These are phyloP conservation scores for Myripristis jacobus DNA, from an alignment of 2,797 vertebrate genomes.

Conservation along the genomic window DNA sequence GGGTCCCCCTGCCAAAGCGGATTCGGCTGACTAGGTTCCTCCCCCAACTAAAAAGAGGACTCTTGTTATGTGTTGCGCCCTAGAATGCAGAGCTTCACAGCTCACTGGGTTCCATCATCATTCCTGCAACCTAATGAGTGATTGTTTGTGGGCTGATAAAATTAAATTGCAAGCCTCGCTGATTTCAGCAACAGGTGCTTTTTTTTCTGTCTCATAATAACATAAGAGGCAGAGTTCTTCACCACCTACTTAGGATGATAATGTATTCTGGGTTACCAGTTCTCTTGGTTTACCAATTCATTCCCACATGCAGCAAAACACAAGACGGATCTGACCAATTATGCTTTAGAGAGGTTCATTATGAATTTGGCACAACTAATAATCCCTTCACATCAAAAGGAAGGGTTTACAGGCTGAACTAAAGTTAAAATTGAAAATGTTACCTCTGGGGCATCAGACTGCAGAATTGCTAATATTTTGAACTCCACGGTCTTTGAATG, in stretches of 20 bases:
- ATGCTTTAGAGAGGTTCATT: constrained; percentile 31
- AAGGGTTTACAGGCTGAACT: neutral
- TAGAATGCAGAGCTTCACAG: constrained; percentile 87
- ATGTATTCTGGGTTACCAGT: constrained; percentile 65
- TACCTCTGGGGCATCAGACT: neutral
- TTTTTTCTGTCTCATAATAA: constrained; percentile 79
- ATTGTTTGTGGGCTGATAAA: constrained; percentile 96
- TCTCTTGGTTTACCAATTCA: constrained; percentile 56
- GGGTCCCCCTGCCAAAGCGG: constrained; percentile 76
- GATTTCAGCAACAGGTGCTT: constrained; percentile 94
- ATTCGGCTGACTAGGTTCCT: constrained; percentile 83
- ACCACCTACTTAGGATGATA: constrained; percentile 68
- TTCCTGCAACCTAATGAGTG: constrained; percentile 91
- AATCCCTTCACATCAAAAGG: neutral
- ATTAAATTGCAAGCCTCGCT: constrained; percentile 95
- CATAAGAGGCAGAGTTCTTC: constrained; percentile 62
- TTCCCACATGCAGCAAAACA: constrained; percentile 24
- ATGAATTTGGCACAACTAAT: constrained; percentile 3
- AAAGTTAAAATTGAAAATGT: neutral
- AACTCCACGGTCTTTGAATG: neutral
- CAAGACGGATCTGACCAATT: constrained; percentile 29
- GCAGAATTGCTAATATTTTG: neutral
- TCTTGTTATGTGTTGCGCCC: constrained; percentile 84
- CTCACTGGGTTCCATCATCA: constrained; percentile 88
- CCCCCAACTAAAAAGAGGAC: constrained; percentile 79